phyloP scores from a whole-genome alignment of 2,888 invertebrate genomes.

The Adineta ricciae region DNA sequence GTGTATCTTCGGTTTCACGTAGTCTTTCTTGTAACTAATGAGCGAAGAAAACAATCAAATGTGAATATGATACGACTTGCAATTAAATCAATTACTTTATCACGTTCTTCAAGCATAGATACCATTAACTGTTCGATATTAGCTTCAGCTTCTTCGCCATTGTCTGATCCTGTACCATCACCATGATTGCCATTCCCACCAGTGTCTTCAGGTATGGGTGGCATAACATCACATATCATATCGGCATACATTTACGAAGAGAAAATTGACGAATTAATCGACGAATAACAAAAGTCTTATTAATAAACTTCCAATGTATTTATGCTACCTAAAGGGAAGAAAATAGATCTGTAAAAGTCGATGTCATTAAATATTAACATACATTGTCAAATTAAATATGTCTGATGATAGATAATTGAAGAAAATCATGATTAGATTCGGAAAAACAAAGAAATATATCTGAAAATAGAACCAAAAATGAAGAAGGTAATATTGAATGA shows the following conservation, averaged over 20 bases:
- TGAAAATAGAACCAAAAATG: background rate
- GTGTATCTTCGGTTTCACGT: slow-evolving; percentile 71
- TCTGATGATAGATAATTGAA: background rate
- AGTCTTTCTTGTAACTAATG: slow-evolving; percentile 74
- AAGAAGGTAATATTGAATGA: background rate
- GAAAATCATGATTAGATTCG: background rate
- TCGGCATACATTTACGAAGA: background rate
- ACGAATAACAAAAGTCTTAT: background rate
- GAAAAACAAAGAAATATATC: background rate
- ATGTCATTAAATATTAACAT: background rate
- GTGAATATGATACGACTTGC: background rate
- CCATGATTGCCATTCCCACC: slow-evolving; percentile 1
- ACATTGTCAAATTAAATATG: background rate
- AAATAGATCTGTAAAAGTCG: background rate
- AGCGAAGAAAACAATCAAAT: background rate
- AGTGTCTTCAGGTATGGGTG: slow-evolving; percentile 32
- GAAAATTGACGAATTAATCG: background rate
- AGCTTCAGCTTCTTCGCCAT: slow-evolving; percentile 51
- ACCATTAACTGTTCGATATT: slow-evolving; percentile 99
- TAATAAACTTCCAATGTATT: background rate
- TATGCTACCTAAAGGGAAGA: background rate
- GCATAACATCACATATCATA: slow-evolving; percentile 26
- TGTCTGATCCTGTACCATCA: slow-evolving; percentile 17
- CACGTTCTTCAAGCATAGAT: slow-evolving; percentile 96
- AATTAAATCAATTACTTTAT: slow-evolving; percentile 63